Evolutionary conservation across 2,113 vertebrate species (phyloP), one percentile per base, ranked within the genome.

Genomic region (Perca fluviatilis): DNA sequence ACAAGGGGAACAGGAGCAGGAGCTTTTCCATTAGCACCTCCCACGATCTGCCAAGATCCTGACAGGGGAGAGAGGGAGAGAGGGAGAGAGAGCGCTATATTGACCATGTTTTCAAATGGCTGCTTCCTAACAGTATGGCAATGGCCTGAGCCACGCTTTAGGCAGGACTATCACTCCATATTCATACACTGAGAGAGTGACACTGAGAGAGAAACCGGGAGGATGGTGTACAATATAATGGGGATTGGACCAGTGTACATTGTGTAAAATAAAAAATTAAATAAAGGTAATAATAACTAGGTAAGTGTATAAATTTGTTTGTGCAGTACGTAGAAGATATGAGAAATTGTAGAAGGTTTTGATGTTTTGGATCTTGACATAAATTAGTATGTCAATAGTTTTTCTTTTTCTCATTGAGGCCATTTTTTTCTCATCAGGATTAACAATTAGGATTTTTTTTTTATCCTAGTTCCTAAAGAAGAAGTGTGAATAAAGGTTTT

Each of bases 21-120:
- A 97, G 97, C 96, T 97, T 97, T 99, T 98, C 98, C 97, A 99
- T 99, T 99, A 98, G 97, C 94, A 95, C 97, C 96, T 97, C 97
- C 98, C 97, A 98, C 98, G 96, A 97, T 97, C 97, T 98, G 97
- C 98, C 97, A 97, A 90, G 63, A 93, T 78, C 73, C 87, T 90
- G 90, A 93, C 87, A 89, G 74, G 82, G 67, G 66, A 50, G 54
- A 79, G 77, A 65, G 51, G 67, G 80, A 51, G 61, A 18, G 43
- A 73, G 61, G 21, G 63, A n/a, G 43, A 30, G 72, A 43, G 74
- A 72, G 77, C 62, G 63, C 21, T 51, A 66, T 58, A 66, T 62
- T 54, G 86, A 70, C 54, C 62, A 56, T 76, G 85, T 90, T 85
- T 85, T 87, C 96, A 96, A 96, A 97, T 97, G 96, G 96, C 95